These are phyloP conservation scores for Oncorhynchus mykiss DNA, from an alignment of 2,113 vertebrate species.

Conservation along the genomic window DNA sequence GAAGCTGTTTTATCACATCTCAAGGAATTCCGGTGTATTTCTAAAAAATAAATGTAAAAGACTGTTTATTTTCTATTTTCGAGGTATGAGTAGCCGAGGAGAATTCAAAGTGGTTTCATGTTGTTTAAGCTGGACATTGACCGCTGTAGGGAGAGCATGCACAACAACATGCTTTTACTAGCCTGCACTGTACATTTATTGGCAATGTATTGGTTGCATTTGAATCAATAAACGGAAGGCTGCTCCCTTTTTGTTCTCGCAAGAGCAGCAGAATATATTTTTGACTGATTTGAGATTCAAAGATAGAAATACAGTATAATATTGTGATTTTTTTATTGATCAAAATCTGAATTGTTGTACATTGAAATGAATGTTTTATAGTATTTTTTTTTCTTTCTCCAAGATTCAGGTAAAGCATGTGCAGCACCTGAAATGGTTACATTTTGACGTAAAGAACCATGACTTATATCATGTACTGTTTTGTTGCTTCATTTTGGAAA, in stretches of 20 bases:
- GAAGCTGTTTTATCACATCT: constrained; percentile 49
- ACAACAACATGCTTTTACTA: constrained; percentile 35
- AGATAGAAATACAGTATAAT: constrained; percentile 21
- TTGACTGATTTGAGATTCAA: constrained; percentile 36
- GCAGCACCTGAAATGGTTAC: constrained; percentile 30
- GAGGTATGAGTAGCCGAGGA: constrained; percentile 30
- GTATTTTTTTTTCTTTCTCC: constrained; percentile 2
- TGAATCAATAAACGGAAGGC: constrained; percentile 10
- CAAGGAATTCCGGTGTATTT: constrained; percentile 59
- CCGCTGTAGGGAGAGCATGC: constrained; percentile 27
- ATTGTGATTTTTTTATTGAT: constrained; percentile 33
- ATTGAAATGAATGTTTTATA: constrained; percentile 55
- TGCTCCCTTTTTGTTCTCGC: constrained; percentile 8
- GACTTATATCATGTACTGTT: constrained; percentile 21
- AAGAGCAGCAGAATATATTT: constrained; percentile 24
- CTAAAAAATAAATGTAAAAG: not conserved
- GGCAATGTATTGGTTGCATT: constrained; percentile 54
- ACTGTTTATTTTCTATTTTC: constrained; percentile 30
- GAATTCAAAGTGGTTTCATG: constrained; percentile 25
- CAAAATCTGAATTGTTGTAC: constrained; percentile 42
- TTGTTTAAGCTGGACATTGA: not conserved
- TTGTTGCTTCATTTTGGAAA: constrained; percentile 32
- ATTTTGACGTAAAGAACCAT: constrained; percentile 36
- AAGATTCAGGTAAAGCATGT: constrained; percentile 46
- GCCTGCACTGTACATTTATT: constrained; percentile 49